These are phyloP conservation scores for Rhizomys pruinosus DNA, from an alignment of 2,113 vertebrate species.

Conservation along the genomic window DNA sequence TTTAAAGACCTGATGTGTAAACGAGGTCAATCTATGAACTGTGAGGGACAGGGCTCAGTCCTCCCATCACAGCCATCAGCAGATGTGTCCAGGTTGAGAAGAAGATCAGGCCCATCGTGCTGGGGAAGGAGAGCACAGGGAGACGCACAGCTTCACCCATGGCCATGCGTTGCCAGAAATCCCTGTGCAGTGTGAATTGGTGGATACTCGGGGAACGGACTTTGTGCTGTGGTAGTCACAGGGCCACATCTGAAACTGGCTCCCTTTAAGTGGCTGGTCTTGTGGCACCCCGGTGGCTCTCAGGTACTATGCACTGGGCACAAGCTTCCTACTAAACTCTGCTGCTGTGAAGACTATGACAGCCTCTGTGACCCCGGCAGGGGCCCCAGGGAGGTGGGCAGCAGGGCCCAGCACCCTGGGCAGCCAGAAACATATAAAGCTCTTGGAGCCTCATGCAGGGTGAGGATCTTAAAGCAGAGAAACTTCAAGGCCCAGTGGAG, in stretches of 20 bases:
- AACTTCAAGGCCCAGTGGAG: neutral
- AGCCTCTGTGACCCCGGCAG: neutral
- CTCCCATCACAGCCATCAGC: rapidly evolving
- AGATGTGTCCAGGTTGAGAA: neutral
- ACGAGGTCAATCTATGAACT: rapidly evolving
- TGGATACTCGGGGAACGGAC: neutral
- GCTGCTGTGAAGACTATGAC: rapidly evolving
- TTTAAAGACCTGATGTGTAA: neutral
- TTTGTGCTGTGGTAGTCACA: too few relatives aligned
- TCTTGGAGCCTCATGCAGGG: rapidly evolving
- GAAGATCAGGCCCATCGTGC: rapidly evolving
- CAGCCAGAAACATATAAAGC: too few relatives aligned
- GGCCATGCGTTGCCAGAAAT: rapidly evolving
- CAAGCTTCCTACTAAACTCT: too few relatives aligned
- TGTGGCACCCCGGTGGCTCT: neutral
- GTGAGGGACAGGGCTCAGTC: rapidly evolving
- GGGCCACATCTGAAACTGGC: neutral
- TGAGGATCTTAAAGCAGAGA: neutral
- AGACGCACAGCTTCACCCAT: neutral
- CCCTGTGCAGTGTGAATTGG: rapidly evolving
- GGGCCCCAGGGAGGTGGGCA: neutral
- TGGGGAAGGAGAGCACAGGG: too few relatives aligned
- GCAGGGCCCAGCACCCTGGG: neutral
- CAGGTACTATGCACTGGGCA: rapidly evolving
- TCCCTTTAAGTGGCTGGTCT: neutral